phyloP scores from a whole-genome alignment of 23 tunicate species.

The Styela clava region DNA sequence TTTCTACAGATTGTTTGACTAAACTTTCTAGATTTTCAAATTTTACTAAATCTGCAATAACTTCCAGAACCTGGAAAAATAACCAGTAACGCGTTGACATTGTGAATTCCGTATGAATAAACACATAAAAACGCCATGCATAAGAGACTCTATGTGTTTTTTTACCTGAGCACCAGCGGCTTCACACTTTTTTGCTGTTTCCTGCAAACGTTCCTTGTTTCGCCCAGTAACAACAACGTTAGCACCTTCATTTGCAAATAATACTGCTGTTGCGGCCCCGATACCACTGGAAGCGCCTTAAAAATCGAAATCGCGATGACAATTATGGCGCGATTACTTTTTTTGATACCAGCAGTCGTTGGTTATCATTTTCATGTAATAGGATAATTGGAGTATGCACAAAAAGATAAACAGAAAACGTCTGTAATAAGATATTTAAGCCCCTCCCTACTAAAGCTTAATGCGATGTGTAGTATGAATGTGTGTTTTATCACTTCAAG shows the following conservation, averaged over 20 bases:
- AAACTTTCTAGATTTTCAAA: slow-evolving; percentile 17
- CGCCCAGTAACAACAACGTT: slow-evolving; percentile 20
- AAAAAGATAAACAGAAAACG: no score
- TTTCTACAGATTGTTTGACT: slow-evolving; percentile 11
- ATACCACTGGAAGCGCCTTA: slow-evolving; percentile 22
- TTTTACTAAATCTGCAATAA: slow-evolving; percentile 1
- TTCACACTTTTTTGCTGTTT: not conserved
- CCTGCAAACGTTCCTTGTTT: slow-evolving; percentile 11
- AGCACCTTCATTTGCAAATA: slow-evolving; percentile 27
- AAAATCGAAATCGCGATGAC: not conserved
- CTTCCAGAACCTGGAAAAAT: slow-evolving; percentile 3
- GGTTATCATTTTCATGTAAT: no score
- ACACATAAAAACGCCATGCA: not conserved
- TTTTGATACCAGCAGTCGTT: no score
- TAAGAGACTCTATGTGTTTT: no score
- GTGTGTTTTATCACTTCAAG: no score
- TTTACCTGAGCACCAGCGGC: slow-evolving; percentile 25
- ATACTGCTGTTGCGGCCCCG: slow-evolving; percentile 17
- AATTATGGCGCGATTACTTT: no score
- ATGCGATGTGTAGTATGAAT: no score
- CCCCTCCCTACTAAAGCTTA: no score
- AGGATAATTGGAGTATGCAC: no score
- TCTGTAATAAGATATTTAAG: no score
- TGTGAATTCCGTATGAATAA: not conserved
- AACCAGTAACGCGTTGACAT: no score